Evolutionary conservation across 2,888 invertebrate genomes (phyloP).

Genomic region (Hydropsyche betteni): DNA sequence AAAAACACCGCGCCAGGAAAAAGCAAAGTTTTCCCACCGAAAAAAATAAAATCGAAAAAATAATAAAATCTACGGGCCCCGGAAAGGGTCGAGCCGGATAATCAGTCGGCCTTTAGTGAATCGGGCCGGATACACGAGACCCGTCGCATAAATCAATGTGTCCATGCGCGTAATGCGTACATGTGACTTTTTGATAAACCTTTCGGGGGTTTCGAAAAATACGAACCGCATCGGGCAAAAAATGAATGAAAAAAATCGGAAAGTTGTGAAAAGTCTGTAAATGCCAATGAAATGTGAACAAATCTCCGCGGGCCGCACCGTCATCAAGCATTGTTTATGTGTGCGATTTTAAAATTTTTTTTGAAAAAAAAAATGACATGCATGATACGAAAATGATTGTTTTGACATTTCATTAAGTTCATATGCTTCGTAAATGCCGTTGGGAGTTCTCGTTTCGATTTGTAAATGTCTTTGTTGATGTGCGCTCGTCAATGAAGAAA

Average conservation of each 20-base stretch:
- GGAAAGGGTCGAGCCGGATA: conserved; percentile 28
- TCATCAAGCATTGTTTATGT: neutral
- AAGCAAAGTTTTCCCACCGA: no score
- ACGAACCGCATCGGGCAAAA: neutral
- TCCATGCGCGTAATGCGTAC: conserved; percentile 35
- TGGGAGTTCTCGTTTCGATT: no score
- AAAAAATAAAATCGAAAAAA: conserved; percentile 5
- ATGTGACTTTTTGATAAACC: conserved; percentile 42
- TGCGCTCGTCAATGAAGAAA: no score
- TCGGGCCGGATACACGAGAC: conserved; percentile 17
- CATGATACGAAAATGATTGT: no score
- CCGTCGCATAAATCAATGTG: conserved; percentile 36
- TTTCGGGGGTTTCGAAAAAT: conserved; percentile 6
- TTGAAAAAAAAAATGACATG: no score
- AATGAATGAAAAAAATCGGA: neutral
- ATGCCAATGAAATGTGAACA: conserved; percentile 40
- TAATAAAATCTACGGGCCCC: neutral
- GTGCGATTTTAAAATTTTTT: conserved; percentile 16
- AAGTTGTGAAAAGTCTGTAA: conserved; percentile 7
- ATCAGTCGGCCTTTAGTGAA: conserved; percentile 38
- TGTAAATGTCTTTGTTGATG: no score
- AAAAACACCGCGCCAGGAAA: no score
- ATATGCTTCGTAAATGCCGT: no score
- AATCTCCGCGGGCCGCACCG: conserved; percentile 15
- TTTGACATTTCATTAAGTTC: no score